Evolutionary conservation across 2,888 invertebrate species (phyloP).

Genomic region (Adela reaumurella): DNA sequence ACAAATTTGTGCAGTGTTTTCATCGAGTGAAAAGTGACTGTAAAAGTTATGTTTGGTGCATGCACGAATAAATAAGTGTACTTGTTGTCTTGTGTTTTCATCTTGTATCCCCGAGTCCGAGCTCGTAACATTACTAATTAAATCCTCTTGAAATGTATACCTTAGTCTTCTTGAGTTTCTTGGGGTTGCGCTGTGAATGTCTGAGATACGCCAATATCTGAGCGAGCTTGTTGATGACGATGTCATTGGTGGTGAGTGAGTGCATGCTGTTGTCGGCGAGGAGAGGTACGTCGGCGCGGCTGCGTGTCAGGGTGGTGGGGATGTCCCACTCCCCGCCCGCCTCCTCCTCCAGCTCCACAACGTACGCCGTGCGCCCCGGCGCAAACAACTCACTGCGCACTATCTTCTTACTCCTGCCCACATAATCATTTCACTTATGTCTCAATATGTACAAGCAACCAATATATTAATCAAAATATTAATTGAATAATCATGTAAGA

Average conservation of each 20-base stretch:
- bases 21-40: too few species aligned
- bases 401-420: conserved; percentile 64
- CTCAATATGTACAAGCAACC: too few species aligned
- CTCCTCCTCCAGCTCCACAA: conserved; percentile 91
- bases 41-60: too few species aligned
- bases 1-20: too few species aligned
- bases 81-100: too few species aligned
- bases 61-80: too few species aligned
- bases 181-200: conserved; percentile 79
- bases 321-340: conserved; percentile 67
- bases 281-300: conserved; percentile 85
- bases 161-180: conserved; percentile 71
- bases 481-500: too few species aligned
- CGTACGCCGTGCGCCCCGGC: conserved; percentile 97
- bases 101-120: background rate
- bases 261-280: conserved; percentile 41
- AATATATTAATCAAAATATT: too few species aligned
- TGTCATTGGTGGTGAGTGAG: conserved; percentile 73
- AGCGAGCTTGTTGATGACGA: conserved; percentile 93
- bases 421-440: too few species aligned
- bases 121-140: background rate
- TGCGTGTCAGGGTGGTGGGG: conserved; percentile 91
- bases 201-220: conserved; percentile 94
- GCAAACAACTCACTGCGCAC: conserved; percentile 88
- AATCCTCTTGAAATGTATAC: conserved; percentile 18